Conservation (phyloP, 2,797 vertebrate genomes). For the Amniataba percoides region DNA sequence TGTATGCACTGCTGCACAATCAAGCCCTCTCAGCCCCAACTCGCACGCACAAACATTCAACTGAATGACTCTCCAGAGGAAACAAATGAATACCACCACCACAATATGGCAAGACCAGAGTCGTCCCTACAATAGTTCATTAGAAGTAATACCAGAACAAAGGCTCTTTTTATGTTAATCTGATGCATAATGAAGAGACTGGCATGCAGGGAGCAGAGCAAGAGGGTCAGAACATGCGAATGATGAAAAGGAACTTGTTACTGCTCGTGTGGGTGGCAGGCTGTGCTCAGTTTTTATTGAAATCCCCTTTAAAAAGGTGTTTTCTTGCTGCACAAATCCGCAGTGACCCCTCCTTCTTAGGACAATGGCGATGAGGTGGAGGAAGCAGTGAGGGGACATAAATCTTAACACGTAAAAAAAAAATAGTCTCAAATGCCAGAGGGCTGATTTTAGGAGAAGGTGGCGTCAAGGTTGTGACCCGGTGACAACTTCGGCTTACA, state of each 20-base stretch:
- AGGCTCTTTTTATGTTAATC: conserved; percentile 52
- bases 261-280: conserved; percentile 23
- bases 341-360: conserved; percentile 61
- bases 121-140: conserved; percentile 43
- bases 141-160: conserved; percentile 50
- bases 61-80: conserved; percentile 45
- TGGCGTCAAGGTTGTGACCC: conserved; percentile 13
- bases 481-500: background rate
- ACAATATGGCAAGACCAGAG: conserved; percentile 37
- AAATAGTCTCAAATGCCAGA: conserved; percentile 6
- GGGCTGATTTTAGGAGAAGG: conserved; percentile 21
- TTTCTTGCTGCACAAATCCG: conserved; percentile 52
- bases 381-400: conserved; percentile 14
- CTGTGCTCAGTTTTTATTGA: conserved; percentile 21
- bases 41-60: conserved; percentile 36
- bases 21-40: conserved; percentile 25
- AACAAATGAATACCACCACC: conserved; percentile 40
- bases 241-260: conserved; percentile 34
- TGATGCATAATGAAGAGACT: conserved; percentile 46
- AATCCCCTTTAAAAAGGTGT: conserved; percentile 37
- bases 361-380: conserved; percentile 33
- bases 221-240: conserved; percentile 35
- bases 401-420: conserved; percentile 50
- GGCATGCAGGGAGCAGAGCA: conserved; percentile 32
- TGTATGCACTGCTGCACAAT: conserved; percentile 57